phyloP scores from a whole-genome alignment of 2,888 invertebrate species.

The Drosophila anomalata region DNA sequence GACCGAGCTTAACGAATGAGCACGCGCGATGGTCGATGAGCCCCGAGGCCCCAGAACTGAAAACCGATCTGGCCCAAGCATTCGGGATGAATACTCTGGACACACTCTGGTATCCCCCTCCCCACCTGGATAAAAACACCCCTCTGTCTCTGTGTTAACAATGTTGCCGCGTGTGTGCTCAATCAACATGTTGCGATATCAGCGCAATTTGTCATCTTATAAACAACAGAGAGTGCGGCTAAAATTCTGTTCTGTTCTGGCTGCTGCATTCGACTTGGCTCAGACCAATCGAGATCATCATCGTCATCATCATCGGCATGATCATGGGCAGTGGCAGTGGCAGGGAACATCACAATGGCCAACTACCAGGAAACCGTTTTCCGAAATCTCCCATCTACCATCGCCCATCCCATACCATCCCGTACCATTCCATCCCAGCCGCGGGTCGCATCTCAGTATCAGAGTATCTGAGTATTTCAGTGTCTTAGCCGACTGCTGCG shows the following conservation, averaged over 20 bases:
- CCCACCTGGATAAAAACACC: neutral
- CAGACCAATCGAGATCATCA: slow-evolving; percentile 31
- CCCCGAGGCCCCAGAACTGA: slow-evolving; percentile 23
- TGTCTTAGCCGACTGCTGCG: slow-evolving; percentile 17
- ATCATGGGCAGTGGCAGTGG: slow-evolving; percentile 15
- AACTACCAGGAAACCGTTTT: slow-evolving; percentile 55
- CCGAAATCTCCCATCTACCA: slow-evolving; percentile 34
- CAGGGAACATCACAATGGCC: slow-evolving; percentile 45
- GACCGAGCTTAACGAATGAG: slow-evolving; percentile 59
- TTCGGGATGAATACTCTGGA: neutral
- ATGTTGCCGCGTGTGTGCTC: slow-evolving; percentile 76
- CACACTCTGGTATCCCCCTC: too few species aligned
- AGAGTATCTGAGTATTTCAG: neutral
- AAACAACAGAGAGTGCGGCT: slow-evolving; percentile 70
- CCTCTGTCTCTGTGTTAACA: slow-evolving; percentile 43
- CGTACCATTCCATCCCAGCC: slow-evolving; percentile 2
- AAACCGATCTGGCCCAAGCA: slow-evolving; percentile 26
- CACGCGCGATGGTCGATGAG: slow-evolving; percentile 56
- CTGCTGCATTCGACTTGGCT: slow-evolving; percentile 43
- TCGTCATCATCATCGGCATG: slow-evolving; percentile 6
- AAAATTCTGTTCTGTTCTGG: slow-evolving; percentile 39
- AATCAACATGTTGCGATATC: slow-evolving; percentile 80
- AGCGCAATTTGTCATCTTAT: slow-evolving; percentile 79
- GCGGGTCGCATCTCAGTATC: slow-evolving; percentile 3
- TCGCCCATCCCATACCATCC: slow-evolving; percentile 12